These are phyloP conservation scores for Lordiphosa clarofinis DNA, from an alignment of 1,140 invertebrate genomes.

Conservation along the genomic window DNA sequence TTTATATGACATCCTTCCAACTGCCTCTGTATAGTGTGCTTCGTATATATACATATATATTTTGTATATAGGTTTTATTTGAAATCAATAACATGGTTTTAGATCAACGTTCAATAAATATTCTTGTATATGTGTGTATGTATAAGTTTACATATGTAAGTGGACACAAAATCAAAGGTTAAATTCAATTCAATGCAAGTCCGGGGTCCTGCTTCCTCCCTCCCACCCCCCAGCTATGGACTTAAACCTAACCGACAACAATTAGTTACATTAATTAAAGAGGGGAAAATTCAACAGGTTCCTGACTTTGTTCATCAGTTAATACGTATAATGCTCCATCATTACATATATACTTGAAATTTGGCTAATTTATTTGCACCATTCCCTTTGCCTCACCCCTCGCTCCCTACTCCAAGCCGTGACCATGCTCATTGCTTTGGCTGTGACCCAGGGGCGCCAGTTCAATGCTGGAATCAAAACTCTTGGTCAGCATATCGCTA, in stretches of 20 bases:
- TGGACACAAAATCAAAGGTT: conserved; percentile 38
- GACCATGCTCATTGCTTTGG: conserved; percentile 57
- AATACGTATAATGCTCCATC: conserved; percentile 23
- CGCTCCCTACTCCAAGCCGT: conserved; percentile 39
- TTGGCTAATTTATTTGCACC: conserved; percentile 56
- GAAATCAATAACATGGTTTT: conserved; percentile 65
- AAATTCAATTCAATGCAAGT: conserved; percentile 22
- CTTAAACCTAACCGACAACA: conserved; percentile 45
- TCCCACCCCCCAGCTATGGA: too few species aligned
- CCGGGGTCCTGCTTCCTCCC: too few species aligned
- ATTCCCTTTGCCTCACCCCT: not conserved
- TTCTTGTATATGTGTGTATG: conserved; percentile 49
- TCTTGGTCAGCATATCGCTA: conserved; percentile 72
- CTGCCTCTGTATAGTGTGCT: not conserved
- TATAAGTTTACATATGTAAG: conserved; percentile 57
- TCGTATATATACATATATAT: conserved; percentile 14
- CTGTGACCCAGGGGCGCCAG: conserved; percentile 59
- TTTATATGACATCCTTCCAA: not conserved
- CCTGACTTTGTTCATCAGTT: conserved; percentile 37
- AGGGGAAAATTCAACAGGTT: conserved; percentile 43
- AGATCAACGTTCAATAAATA: conserved; percentile 77
- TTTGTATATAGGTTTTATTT: conserved; percentile 47
- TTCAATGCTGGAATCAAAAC: conserved; percentile 75
- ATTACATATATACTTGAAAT: conserved; percentile 20
- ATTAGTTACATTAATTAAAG: conserved; percentile 40